Percentiles rank a stretch among this genome's conserved stretches.
These are phyloP conservation scores for Sardina pilchardus DNA, from an alignment of 2,113 vertebrate species.

Conservation along the genomic window DNA sequence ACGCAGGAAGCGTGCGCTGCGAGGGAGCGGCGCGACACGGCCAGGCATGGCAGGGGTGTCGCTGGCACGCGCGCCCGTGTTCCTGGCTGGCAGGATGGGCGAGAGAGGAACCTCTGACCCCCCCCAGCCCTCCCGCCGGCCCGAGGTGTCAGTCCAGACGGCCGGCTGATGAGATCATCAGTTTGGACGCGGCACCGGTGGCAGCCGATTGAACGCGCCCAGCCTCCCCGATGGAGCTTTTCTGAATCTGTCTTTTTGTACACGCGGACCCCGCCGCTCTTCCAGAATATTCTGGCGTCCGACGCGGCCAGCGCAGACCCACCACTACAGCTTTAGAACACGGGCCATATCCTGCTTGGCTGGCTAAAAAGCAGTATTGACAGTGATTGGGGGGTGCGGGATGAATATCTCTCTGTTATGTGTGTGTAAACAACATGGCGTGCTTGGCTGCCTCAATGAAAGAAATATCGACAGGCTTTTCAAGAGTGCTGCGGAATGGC, in stretches of 20 bases:
- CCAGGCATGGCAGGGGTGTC: slow-evolving; percentile 26
- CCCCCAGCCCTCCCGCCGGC: background rate
- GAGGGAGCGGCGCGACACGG: slow-evolving; percentile 29
- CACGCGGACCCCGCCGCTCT: background rate
- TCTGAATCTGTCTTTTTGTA: background rate
- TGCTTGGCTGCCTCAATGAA: background rate
- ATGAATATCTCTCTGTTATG: slow-evolving; percentile 11
- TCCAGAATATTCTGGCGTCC: background rate
- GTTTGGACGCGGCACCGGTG: background rate
- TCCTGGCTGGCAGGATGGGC: slow-evolving; percentile 48
- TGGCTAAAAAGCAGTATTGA: background rate
- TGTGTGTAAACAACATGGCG: background rate
- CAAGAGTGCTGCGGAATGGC: background rate
- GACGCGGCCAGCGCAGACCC: background rate
- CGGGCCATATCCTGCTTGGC: slow-evolving; percentile 7
- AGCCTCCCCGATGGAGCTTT: background rate
- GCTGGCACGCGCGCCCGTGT: slow-evolving; percentile 47
- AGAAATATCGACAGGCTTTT: background rate
- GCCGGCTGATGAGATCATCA: slow-evolving; percentile 8
- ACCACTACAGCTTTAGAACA: background rate
- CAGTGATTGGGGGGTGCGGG: background rate
- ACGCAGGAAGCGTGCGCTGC: slow-evolving; percentile 21
- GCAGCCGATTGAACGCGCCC: slow-evolving; percentile 3
- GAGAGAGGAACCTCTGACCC: slow-evolving; percentile 50
- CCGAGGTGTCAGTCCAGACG: slow-evolving; percentile 9